These are phyloP conservation scores for Drosophila pandora DNA, from an alignment of 1,140 invertebrate genomes.

Conservation along the genomic window DNA sequence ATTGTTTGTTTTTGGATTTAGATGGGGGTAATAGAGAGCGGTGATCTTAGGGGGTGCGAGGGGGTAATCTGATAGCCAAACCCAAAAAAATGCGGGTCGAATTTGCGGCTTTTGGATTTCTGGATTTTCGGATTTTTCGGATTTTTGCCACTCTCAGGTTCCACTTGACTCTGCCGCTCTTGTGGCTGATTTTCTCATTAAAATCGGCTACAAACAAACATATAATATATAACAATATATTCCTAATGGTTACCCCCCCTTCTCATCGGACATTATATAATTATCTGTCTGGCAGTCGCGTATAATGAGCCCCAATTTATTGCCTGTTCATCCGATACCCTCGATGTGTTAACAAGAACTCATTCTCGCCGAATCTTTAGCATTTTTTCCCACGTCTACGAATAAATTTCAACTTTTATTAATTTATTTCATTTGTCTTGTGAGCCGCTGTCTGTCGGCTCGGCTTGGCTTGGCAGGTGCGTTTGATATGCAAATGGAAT, in stretches of 20 bases:
- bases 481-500: conserved; percentile 61
- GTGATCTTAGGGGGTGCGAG: not conserved
- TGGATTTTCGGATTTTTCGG: conserved; percentile 33
- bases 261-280: conserved; percentile 34
- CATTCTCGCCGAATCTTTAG: conserved; percentile 14
- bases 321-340: conserved; percentile 46
- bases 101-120: conserved; percentile 63
- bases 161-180: conserved; percentile 34
- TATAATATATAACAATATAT: conserved; percentile 29
- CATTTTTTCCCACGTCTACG: conserved; percentile 48
- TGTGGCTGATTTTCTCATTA: conserved; percentile 32
- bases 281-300: conserved; percentile 35
- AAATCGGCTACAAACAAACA: conserved; percentile 25
- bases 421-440: conserved; percentile 52
- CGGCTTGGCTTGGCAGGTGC: conserved; percentile 45
- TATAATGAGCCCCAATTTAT: conserved; percentile 42
- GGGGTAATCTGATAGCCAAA: conserved; percentile 70
- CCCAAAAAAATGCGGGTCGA: conserved; percentile 58
- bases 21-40: not conserved
- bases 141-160: not conserved
- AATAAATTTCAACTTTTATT: conserved; percentile 53
- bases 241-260: conserved; percentile 13
- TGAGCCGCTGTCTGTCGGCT: too few species aligned
- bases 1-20: conserved; percentile 44
- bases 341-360: conserved; percentile 48